Percentiles rank a stretch among this genome's conserved stretches.
Conservation (phyloP, 2,888 invertebrate species). For the Drosophila fulvimacula region DNA sequence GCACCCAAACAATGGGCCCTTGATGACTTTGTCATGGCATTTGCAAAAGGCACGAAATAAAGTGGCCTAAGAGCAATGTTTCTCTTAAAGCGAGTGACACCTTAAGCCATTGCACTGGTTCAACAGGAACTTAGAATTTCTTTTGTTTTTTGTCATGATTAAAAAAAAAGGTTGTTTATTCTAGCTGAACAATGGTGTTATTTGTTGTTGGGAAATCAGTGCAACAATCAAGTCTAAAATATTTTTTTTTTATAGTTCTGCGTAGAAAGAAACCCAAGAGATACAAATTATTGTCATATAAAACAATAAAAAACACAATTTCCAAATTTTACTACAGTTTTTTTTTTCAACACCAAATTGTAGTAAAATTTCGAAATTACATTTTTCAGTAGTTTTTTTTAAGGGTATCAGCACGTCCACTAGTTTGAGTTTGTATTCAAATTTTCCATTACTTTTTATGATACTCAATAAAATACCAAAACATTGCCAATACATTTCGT, state of each 20-base stretch:
- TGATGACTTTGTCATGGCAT: constrained; percentile 29
- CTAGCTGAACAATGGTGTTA: too few relatives aligned
- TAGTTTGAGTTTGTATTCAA: background rate
- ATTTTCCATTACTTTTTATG: constrained; percentile 1
- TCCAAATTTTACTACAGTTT: background rate
- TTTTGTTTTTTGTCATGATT: too few relatives aligned
- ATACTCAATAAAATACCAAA: constrained; percentile 10
- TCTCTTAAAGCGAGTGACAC: constrained; percentile 13
- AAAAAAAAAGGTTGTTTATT: too few relatives aligned
- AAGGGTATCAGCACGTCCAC: constrained; percentile 1
- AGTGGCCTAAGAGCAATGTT: constrained; percentile 10
- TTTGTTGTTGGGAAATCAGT: too few relatives aligned
- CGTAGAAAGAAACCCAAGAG: too few relatives aligned
- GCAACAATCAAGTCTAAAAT: too few relatives aligned
- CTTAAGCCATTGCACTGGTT: background rate
- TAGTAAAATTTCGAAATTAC: too few relatives aligned
- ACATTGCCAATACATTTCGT: background rate
- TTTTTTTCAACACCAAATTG: background rate
- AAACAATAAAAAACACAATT: background rate
- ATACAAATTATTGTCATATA: too few relatives aligned
- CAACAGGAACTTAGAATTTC: too few relatives aligned
- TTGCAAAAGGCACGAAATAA: constrained; percentile 9
- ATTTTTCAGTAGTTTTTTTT: background rate
- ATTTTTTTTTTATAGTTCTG: too few relatives aligned
- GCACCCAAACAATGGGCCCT: constrained; percentile 14